Evolutionary conservation across 2,797 vertebrate species (phyloP), one percentile per base, ranked within the genome.

Genomic region (Eremophila alpestris): DNA sequence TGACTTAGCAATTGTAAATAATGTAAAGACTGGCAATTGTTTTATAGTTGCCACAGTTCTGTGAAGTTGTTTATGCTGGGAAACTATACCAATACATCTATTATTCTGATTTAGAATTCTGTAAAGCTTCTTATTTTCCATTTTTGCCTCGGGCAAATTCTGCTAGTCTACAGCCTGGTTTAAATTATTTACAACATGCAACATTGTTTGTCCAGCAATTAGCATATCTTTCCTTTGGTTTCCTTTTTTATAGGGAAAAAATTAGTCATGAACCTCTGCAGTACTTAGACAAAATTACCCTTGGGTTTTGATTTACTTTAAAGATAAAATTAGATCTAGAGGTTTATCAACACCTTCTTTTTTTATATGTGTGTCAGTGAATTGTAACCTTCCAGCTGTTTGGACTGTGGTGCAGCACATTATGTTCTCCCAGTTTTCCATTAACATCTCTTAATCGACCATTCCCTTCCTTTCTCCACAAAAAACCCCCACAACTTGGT

Each of bases 401-500:
- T 63, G 73, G 29, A 43, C 30, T 22, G 29, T 14, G 32, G 32
- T 3, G 2, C 59, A 90, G 63, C 34, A 52, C 48, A 45, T 0
- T 45, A 10, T 21, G 22, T 65, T 74, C 41, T 63, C 34, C 54
- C 62, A 26, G 22, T 70, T 91, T 55, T 83, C 60, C 19, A 24
- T 62, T 73, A 74, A 34, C 4, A 4, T 62, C 38, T 69, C 1
- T 34, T 58, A 46, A 62, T 58, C 80, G 55, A 36, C 29, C 75
- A 56, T 55, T 40, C 40, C 41, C 20, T 59, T 81, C 59, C n/a
- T 75, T 60, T 43, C 45, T 55, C 40, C 54, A 36, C 27, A 46
- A 46, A 20, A 18, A 45, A 15, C 0, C 3, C 7, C 20, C n/a
- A 13, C 21, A 38, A 1, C 8, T 45, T 52, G n/a, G 3, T 48